Evolutionary conservation across 2,113 vertebrate species (phyloP).

Genomic region (Leiothrix lutea): DNA sequence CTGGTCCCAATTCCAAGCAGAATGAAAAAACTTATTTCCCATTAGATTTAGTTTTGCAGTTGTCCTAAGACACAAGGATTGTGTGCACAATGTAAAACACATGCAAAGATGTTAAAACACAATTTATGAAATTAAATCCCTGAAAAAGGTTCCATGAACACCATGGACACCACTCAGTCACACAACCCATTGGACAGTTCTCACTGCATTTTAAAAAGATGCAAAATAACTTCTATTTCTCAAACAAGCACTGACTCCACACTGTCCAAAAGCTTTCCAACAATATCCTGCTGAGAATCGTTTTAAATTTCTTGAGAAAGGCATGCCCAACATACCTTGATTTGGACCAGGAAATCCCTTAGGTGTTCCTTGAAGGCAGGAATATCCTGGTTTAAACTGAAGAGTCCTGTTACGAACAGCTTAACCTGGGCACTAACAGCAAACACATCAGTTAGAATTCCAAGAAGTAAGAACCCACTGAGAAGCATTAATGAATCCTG

Average conservation of each 20-base stretch:
- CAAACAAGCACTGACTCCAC: not conserved
- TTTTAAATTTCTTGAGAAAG: not conserved
- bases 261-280: not conserved
- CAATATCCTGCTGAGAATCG: rapidly evolving
- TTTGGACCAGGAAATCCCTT: conserved; percentile 97
- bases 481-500: not conserved
- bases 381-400: conserved; percentile 99
- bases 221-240: not conserved
- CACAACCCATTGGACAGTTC: not conserved
- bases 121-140: not conserved
- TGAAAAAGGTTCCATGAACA: not conserved
- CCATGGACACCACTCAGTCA: no score
- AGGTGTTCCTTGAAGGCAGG: conserved; percentile 98
- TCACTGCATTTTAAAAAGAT: not conserved
- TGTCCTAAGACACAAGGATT: rapidly evolving
- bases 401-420: conserved; percentile 97
- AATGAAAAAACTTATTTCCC: not conserved
- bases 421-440: conserved; percentile 93
- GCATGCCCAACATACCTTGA: conserved; percentile 81
- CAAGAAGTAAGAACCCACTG: not conserved
- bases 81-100: rapidly evolving
- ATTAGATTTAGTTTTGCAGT: not conserved
- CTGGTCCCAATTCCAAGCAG: not conserved
- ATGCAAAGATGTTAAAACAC: rapidly evolving
- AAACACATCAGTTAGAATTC: conserved; percentile 19